phyloP scores from a whole-genome alignment of 2,888 invertebrate species.

The Hipparchia semele region DNA sequence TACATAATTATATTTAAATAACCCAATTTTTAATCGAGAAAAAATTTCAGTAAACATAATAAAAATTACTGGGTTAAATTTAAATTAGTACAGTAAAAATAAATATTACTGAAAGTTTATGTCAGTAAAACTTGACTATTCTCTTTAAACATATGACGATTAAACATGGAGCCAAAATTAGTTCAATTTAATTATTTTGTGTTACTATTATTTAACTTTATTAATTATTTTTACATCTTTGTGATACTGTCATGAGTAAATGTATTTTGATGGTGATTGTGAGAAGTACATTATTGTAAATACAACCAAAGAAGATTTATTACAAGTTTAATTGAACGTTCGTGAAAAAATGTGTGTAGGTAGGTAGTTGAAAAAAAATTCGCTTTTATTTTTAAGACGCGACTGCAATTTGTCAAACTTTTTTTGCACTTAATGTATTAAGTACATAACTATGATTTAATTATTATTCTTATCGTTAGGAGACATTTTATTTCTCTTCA shows the following conservation, averaged over 20 bases:
- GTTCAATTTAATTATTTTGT: conserved; percentile 2
- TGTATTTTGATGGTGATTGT: conserved; percentile 25
- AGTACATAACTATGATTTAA: conserved; percentile 25
- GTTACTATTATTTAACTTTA: background rate
- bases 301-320: conserved; percentile 73
- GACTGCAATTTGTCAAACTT: conserved; percentile 14
- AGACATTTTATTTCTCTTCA: conserved; percentile 15
- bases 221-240: conserved; percentile 2
- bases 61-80: background rate
- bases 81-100: background rate
- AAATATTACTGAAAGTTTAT: background rate
- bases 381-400: conserved; percentile 19
- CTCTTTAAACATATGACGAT: background rate
- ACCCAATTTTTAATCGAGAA: background rate
- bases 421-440: conserved; percentile 28
- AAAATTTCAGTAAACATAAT: background rate
- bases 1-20: background rate
- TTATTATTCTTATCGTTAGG: conserved; percentile 24
- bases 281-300: conserved; percentile 56
- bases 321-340: conserved; percentile 27
- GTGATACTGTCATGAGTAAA: conserved; percentile 20
- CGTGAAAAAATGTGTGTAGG: conserved; percentile 9
- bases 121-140: background rate
- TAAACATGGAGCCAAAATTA: conserved; percentile 1
- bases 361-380: conserved; percentile 8